These are phyloP conservation scores for Reinhardtius hippoglossoides DNA, from an alignment of 2,113 vertebrate genomes.

Conservation along the genomic window DNA sequence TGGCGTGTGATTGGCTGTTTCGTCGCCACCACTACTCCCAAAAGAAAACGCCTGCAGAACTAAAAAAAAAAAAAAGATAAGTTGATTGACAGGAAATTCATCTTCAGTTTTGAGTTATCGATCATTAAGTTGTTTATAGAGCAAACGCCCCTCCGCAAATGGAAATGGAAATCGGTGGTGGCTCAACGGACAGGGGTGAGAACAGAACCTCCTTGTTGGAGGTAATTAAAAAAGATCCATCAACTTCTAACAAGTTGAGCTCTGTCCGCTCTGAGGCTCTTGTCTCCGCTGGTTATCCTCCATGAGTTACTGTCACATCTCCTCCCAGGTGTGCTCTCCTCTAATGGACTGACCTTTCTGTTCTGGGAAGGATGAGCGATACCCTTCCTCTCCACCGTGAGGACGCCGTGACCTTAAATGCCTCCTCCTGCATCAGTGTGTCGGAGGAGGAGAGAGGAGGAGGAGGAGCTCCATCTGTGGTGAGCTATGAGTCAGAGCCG, in stretches of 20 bases:
- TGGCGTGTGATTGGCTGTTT: too few species aligned
- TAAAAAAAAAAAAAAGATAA: too few species aligned
- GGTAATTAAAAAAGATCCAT: neutral
- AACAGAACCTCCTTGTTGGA: neutral
- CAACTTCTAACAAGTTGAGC: neutral
- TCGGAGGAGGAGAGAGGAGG: constrained; percentile 25
- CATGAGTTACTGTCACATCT: constrained; percentile 58
- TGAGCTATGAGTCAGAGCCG: constrained; percentile 46
- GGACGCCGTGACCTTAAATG: constrained; percentile 39
- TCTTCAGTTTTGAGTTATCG: too few species aligned
- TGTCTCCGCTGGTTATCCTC: constrained; percentile 80
- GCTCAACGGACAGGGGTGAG: neutral
- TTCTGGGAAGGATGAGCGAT: constrained; percentile 19
- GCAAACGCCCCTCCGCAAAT: too few species aligned
- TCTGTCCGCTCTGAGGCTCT: constrained; percentile 60
- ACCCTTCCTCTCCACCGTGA: neutral
- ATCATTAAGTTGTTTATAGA: too few species aligned
- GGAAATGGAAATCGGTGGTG: neutral
- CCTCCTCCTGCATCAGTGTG: constrained; percentile 27
- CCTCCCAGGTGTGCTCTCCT: constrained; percentile 32
- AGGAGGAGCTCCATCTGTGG: constrained; percentile 38
- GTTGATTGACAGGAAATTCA: too few species aligned
- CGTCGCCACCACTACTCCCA: neutral
- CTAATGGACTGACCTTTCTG: constrained; percentile 51
- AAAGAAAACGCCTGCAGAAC: too few species aligned